Evolutionary conservation across 1,140 invertebrate species (phyloP).

Genomic region (Campoletis sonorensis): DNA sequence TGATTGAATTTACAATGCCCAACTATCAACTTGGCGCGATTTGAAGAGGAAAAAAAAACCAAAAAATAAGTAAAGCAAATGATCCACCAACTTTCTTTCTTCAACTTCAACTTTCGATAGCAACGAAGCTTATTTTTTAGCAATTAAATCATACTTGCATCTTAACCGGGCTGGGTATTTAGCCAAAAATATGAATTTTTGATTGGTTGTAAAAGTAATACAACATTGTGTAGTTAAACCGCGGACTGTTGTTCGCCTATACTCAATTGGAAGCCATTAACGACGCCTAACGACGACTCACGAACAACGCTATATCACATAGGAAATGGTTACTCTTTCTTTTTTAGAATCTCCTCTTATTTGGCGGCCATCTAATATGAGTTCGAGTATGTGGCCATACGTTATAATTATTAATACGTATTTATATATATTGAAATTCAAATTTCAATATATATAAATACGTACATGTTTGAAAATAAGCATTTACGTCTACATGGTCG

Average conservation of each 20-base stretch:
- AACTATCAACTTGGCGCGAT: neutral
- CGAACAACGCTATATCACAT: constrained; percentile 1
- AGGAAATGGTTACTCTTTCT: neutral
- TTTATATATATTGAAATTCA: no score
- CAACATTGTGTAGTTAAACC: neutral
- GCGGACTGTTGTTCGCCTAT: constrained; percentile 3
- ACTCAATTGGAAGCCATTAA: neutral
- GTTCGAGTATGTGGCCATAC: no score
- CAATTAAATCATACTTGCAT: neutral
- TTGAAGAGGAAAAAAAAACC: neutral
- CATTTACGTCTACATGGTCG: neutral
- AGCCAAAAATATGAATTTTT: neutral
- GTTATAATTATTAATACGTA: no score
- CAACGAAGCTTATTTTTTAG: neutral
- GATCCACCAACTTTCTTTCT: neutral
- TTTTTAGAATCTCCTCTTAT: no score
- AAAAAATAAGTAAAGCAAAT: neutral
- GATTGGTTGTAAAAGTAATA: constrained; percentile 8
- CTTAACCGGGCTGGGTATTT: neutral
- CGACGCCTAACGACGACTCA: constrained; percentile 9
- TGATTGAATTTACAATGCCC: neutral
- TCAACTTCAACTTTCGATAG: neutral
- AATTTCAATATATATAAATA: neutral
- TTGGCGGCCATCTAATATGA: no score
- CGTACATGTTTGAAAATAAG: neutral